phyloP scores from a whole-genome alignment of 1,140 invertebrate genomes.

The Gryllus bimaculatus region DNA sequence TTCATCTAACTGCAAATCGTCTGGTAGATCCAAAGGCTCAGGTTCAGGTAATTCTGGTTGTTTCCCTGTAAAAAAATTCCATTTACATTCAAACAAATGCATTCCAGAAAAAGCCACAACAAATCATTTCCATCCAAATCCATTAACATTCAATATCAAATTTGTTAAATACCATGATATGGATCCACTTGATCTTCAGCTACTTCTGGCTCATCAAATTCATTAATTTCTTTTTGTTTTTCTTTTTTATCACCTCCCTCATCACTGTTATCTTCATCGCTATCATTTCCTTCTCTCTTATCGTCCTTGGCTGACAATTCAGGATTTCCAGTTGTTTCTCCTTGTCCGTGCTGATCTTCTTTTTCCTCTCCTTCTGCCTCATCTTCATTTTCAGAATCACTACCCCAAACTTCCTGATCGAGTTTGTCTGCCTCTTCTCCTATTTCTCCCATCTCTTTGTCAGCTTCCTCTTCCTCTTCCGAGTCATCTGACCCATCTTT shows the following conservation, averaged over 20 bases:
- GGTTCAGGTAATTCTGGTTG: conserved; percentile 63
- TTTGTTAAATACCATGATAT: conserved; percentile 52
- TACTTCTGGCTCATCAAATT: conserved; percentile 64
- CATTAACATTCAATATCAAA: background rate
- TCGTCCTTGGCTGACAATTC: conserved; percentile 34
- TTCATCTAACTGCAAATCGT: conserved; percentile 74
- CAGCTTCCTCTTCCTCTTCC: conserved; percentile 63
- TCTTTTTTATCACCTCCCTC: conserved; percentile 46
- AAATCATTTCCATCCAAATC: background rate
- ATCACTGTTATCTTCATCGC: conserved; percentile 26
- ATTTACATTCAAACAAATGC: background rate
- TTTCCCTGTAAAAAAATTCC: conserved; percentile 33
- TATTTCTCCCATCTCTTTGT: conserved; percentile 93
- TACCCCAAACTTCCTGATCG: conserved; percentile 64
- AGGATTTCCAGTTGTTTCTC: conserved; percentile 37
- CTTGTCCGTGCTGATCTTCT: conserved; percentile 42
- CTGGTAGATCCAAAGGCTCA: conserved; percentile 76
- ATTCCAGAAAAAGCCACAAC: no score
- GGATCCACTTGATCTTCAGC: conserved; percentile 81
- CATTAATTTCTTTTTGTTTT: conserved; percentile 58
- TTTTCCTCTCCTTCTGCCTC: conserved; percentile 37
- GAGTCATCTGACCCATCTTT: conserved; percentile 41
- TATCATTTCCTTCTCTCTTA: conserved; percentile 26
- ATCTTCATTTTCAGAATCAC: conserved; percentile 55
- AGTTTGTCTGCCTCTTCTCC: conserved; percentile 71